A percentile compares a stretch with the other conserved stretches of the same genome.
phyloP scores from a whole-genome alignment of 1,140 invertebrate species.

The Drosophila arizonae region DNA sequence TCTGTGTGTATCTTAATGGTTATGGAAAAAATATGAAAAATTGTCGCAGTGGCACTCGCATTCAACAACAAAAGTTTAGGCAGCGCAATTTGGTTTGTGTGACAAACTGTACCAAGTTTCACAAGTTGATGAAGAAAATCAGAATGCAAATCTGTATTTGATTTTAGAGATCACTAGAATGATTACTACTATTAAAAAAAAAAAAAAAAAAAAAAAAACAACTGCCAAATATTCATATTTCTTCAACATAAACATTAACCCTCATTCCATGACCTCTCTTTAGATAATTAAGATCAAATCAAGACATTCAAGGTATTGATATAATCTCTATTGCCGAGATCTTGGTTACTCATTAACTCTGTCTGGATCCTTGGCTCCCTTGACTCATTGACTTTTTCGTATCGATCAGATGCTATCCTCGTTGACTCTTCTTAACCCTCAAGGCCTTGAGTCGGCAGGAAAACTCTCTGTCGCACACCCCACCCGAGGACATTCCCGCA shows the following conservation, averaged over 20 bases:
- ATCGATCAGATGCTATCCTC: conserved; percentile 53
- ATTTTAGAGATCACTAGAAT: neutral
- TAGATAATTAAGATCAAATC: conserved; percentile 34
- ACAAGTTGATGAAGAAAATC: neutral
- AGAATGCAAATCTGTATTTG: conserved; percentile 6
- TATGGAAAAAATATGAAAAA: conserved; percentile 75
- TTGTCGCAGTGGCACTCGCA: conserved; percentile 13
- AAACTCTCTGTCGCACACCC: conserved; percentile 5
- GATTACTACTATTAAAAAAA: neutral
- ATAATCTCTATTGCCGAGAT: conserved; percentile 3
- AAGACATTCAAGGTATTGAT: conserved; percentile 9
- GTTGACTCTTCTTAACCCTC: conserved; percentile 46
- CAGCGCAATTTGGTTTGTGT: conserved; percentile 45
- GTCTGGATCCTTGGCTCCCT: neutral
- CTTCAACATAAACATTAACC: neutral
- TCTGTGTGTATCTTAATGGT: conserved; percentile 57
- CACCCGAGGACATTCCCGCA: conserved; percentile 16
- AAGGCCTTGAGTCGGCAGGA: conserved; percentile 27
- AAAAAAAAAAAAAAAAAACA: no score
- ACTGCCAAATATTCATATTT: no score
- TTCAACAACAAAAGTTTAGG: conserved; percentile 62
- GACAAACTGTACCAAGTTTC: conserved; percentile 63
- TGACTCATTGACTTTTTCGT: conserved; percentile 63
- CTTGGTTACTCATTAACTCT: conserved; percentile 24
- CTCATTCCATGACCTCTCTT: neutral